Evolutionary conservation across 92 coral and sea anemone genomes (phyloP).

Genomic region (Siderastrea radians): DNA sequence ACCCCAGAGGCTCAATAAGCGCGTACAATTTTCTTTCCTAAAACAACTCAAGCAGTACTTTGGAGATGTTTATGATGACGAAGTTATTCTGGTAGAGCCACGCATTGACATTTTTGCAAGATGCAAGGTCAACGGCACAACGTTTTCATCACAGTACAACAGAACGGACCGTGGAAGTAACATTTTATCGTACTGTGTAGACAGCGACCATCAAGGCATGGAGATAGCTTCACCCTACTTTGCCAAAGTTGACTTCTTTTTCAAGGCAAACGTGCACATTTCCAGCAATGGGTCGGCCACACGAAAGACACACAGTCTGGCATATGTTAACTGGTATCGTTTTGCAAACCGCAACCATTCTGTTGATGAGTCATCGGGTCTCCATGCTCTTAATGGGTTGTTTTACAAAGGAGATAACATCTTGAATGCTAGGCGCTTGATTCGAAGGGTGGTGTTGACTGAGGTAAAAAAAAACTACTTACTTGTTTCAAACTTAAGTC

Average conservation of each 20-base stretch:
- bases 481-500: slow-evolving; percentile 5
- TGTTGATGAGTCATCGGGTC: slow-evolving; percentile 10
- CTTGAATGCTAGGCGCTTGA: not conserved
- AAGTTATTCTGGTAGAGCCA: slow-evolving; percentile 29
- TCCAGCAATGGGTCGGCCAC: not conserved
- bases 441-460: not conserved
- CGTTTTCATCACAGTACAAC: slow-evolving; percentile 54
- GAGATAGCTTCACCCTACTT: slow-evolving; percentile 34
- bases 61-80: not conserved
- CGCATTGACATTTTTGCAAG: slow-evolving; percentile 57
- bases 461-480: not conserved
- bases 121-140: slow-evolving; percentile 50
- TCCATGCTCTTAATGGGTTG: slow-evolving; percentile 6
- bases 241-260: slow-evolving; percentile 46
- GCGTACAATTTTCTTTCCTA: too few species aligned
- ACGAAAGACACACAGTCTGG: slow-evolving; percentile 34
- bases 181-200: slow-evolving; percentile 45
- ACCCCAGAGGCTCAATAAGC: too few species aligned
- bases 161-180: slow-evolving; percentile 47
- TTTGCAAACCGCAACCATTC: slow-evolving; percentile 13
- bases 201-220: slow-evolving; percentile 27
- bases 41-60: too few species aligned
- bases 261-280: slow-evolving; percentile 30
- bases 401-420: slow-evolving; percentile 30
- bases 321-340: slow-evolving; percentile 53